phyloP scores from a whole-genome alignment of 2,797 vertebrate species.

The Macropus fuliginosus region DNA sequence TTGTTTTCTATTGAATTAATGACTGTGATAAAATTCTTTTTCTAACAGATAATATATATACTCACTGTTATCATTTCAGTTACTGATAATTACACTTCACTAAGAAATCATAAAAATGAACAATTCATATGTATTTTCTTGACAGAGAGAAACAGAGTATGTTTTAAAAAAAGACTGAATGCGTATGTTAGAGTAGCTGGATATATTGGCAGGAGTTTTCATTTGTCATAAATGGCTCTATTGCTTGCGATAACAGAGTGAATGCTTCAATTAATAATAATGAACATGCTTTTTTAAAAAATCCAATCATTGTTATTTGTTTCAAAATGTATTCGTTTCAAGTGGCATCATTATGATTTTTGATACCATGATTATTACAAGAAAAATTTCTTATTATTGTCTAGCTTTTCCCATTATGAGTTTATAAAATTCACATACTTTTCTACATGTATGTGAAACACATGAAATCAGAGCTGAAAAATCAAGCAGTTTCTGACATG shows the following conservation, averaged over 20 bases:
- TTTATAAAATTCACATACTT: not conserved
- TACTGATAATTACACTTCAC: constrained; percentile 36
- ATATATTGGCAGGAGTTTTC: not conserved
- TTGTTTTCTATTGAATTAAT: constrained; percentile 57
- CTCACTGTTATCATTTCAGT: constrained; percentile 13
- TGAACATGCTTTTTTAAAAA: constrained; percentile 41
- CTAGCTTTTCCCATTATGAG: not conserved
- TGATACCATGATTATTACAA: not conserved
- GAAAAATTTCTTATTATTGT: not conserved
- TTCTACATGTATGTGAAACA: not conserved
- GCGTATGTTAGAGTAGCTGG: not conserved
- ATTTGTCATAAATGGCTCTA: not conserved
- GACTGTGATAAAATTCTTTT: constrained; percentile 57
- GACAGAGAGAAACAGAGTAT: constrained; percentile 2
- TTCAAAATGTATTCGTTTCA: constrained; percentile 25
- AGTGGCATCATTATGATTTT: not conserved
- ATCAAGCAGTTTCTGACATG: not conserved
- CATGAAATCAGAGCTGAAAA: not conserved
- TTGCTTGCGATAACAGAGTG: constrained; percentile 27
- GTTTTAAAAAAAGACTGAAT: not conserved
- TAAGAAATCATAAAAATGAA: constrained; percentile 58
- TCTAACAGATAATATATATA: not conserved
- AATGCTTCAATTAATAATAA: constrained; percentile 46
- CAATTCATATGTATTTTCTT: constrained; percentile 12
- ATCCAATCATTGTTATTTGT: constrained; percentile 3